Percentiles rank a stretch among this genome's conserved stretches.
Evolutionary conservation across 2,888 invertebrate genomes (phyloP).

Genomic region (Cremastinae sp.): DNA sequence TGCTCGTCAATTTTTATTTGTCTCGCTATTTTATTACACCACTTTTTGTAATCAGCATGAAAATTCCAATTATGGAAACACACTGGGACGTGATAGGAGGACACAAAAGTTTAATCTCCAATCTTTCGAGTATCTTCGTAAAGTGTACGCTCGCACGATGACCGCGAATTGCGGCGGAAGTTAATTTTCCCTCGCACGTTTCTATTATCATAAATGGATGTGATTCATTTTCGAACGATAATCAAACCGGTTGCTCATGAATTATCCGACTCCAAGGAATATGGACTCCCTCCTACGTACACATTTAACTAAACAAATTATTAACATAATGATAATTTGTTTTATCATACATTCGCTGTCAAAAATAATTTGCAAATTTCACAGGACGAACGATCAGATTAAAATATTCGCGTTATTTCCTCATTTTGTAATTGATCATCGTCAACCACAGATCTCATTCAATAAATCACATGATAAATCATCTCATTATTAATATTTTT

Average conservation of each 20-base stretch:
- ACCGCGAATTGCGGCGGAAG: not conserved
- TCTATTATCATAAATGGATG: constrained; percentile 8
- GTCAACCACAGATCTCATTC: too few species aligned
- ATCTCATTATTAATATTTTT: too few species aligned
- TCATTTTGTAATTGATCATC: too few species aligned
- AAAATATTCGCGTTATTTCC: constrained; percentile 7
- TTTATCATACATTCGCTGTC: not conserved
- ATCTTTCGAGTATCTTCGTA: too few species aligned
- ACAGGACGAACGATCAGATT: not conserved
- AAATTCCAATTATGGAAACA: too few species aligned
- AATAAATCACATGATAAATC: too few species aligned
- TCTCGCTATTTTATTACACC: too few species aligned
- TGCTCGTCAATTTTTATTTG: too few species aligned
- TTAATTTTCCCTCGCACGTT: not conserved
- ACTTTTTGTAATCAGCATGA: too few species aligned
- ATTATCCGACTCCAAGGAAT: too few species aligned
- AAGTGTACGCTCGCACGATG: not conserved
- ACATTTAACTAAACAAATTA: constrained; percentile 30
- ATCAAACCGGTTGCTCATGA: constrained; percentile 30
- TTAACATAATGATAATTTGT: constrained; percentile 31
- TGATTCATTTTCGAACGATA: constrained; percentile 18
- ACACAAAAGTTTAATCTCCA: too few species aligned
- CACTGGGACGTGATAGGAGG: too few species aligned
- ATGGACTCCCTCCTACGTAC: not conserved
- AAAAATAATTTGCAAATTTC: not conserved